phyloP scores from a whole-genome alignment of 2,113 vertebrate species.

The Eurystomus gularis region DNA sequence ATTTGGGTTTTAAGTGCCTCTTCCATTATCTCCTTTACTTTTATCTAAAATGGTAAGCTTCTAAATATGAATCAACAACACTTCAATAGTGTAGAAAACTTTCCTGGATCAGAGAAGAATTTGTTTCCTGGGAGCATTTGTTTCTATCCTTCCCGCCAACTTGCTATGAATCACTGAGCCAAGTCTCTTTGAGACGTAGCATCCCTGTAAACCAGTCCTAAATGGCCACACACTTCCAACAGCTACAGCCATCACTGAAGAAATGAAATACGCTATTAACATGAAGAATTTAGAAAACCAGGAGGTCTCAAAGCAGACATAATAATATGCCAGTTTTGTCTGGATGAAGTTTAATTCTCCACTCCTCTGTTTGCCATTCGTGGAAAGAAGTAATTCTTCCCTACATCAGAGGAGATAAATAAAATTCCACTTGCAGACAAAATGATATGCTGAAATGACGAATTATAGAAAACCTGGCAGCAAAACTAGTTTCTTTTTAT shows the following conservation, averaged over 20 bases:
- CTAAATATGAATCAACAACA: not conserved
- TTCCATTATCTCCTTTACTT: not conserved
- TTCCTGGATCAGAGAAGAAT: not conserved
- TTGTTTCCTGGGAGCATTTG: not conserved
- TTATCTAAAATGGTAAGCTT: not conserved
- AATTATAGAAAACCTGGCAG: not conserved
- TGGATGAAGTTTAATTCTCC: not conserved
- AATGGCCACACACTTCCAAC: not conserved
- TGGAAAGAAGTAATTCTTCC: not conserved
- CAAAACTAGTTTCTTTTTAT: not conserved
- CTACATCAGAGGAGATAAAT: not conserved
- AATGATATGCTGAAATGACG: not conserved
- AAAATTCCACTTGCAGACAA: not conserved
- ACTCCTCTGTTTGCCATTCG: not conserved
- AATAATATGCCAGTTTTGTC: not conserved
- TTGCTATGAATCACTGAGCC: not conserved
- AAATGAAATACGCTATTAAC: accelerated
- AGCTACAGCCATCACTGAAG: not conserved
- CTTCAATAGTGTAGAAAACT: not conserved
- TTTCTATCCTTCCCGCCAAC: not conserved
- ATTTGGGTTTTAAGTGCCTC: not conserved
- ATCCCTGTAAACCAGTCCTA: not conserved
- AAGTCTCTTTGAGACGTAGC: not conserved
- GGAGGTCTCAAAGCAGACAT: not conserved
- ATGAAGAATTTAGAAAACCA: not conserved